Percentiles rank a stretch among this genome's conserved stretches.
Evolutionary conservation across 2,113 vertebrate genomes (phyloP).

Genomic region (Zosterops pallidus): DNA sequence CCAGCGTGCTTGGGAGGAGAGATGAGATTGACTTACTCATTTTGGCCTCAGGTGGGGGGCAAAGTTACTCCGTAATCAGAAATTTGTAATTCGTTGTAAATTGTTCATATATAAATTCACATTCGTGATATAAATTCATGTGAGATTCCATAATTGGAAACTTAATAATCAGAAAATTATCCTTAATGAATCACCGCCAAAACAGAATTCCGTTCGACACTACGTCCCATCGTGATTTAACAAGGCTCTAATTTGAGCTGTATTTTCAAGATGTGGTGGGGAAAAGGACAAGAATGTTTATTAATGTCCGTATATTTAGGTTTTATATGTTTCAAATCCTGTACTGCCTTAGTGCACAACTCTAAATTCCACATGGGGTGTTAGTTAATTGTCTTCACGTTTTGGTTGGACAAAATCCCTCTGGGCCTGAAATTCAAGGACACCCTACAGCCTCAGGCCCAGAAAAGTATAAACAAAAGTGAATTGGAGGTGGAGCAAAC

Average conservation of each 20-base stretch:
- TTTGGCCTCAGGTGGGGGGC: not conserved
- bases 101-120: too few relatives aligned
- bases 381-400: not conserved
- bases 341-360: not conserved
- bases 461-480: not conserved
- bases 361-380: not conserved
- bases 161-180: not conserved
- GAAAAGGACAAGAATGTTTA: not conserved
- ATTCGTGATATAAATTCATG: too few relatives aligned
- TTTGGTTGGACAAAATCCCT: not conserved
- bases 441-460: not conserved
- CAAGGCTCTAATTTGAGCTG: not conserved
- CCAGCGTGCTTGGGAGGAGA: slow-evolving; percentile 82
- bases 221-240: not conserved
- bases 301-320: not conserved
- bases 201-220: not conserved
- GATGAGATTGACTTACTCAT: fast-evolving
- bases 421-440: not conserved
- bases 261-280: not conserved
- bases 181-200: not conserved
- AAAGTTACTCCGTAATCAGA: not conserved
- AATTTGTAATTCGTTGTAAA: too few relatives aligned
- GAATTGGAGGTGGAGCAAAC: not conserved
- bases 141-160: not conserved
- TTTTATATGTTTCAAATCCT: not conserved